Percentiles rank a stretch among this genome's conserved stretches.
Conservation (phyloP, 2,888 invertebrate genomes). For the Meteorus colon region DNA sequence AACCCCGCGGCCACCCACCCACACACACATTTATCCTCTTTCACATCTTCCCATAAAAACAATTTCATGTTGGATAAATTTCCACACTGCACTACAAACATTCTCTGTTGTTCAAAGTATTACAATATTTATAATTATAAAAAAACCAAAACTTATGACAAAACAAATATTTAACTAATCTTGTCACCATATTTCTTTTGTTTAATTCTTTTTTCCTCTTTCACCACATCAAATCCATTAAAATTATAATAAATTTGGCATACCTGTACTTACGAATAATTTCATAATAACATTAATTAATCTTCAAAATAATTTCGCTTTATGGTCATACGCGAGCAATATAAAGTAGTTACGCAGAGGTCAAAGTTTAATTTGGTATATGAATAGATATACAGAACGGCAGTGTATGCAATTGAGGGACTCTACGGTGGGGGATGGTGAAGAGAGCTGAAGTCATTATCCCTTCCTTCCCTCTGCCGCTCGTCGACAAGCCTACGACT, state of each 20-base stretch:
- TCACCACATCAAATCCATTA: not conserved
- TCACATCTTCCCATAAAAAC: too few species aligned
- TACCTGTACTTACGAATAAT: not conserved
- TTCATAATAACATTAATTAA: constrained; percentile 6
- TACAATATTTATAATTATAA: not conserved
- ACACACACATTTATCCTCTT: not conserved
- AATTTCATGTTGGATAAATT: too few species aligned
- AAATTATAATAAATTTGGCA: not conserved
- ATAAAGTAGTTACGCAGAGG: not conserved
- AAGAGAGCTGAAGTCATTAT: not conserved
- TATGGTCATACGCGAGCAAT: not conserved
- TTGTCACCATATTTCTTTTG: not conserved
- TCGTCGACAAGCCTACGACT: constrained; percentile 23
- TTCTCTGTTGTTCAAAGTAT: not conserved
- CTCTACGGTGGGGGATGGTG: not conserved
- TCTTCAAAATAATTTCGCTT: not conserved
- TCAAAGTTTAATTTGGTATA: not conserved
- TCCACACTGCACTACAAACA: not conserved
- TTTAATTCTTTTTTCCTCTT: not conserved
- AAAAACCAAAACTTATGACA: not conserved
- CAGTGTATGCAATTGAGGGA: not conserved
- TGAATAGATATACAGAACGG: not conserved
- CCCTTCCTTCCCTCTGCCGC: not conserved
- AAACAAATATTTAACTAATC: too few species aligned
- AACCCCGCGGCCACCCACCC: too few species aligned